Evolutionary conservation across 2,797 vertebrate genomes (phyloP).

Genomic region (Taenioides sp.): DNA sequence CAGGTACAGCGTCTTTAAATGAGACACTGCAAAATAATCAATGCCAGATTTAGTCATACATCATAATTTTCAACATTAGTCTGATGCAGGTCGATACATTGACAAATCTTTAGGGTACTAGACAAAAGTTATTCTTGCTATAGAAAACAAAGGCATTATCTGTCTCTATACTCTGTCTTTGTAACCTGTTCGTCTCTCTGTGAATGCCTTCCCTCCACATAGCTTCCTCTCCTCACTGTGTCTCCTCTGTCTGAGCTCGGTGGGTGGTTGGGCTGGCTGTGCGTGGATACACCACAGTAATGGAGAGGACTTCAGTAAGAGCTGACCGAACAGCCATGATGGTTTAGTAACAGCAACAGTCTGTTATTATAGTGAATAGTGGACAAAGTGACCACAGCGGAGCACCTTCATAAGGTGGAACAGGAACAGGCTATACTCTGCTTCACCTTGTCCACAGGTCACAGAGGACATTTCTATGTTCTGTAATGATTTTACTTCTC

Average conservation of each 20-base stretch:
- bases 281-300: slow-evolving; percentile 5
- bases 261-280: not conserved
- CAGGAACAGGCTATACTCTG: not conserved
- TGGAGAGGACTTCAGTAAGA: slow-evolving; percentile 17
- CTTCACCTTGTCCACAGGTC: not conserved
- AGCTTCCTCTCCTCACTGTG: not conserved
- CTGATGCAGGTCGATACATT: too few relatives aligned
- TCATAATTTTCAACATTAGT: too few relatives aligned
- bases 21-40: too few relatives aligned
- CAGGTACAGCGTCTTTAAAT: too few relatives aligned
- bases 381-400: slow-evolving; percentile 15
- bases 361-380: slow-evolving; percentile 28
- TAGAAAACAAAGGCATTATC: too few relatives aligned
- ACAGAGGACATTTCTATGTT: not conserved
- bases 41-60: too few relatives aligned
- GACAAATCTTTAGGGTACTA: too few relatives aligned
- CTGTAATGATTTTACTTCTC: not conserved
- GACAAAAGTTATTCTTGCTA: too few relatives aligned
- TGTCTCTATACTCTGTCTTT: too few relatives aligned
- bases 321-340: not conserved
- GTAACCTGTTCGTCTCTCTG: too few relatives aligned
- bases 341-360: slow-evolving; percentile 36
- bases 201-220: not conserved
- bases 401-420: slow-evolving; percentile 20
- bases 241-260: not conserved